phyloP scores from a whole-genome alignment of 1,140 invertebrate species.

The Nymphalis io region DNA sequence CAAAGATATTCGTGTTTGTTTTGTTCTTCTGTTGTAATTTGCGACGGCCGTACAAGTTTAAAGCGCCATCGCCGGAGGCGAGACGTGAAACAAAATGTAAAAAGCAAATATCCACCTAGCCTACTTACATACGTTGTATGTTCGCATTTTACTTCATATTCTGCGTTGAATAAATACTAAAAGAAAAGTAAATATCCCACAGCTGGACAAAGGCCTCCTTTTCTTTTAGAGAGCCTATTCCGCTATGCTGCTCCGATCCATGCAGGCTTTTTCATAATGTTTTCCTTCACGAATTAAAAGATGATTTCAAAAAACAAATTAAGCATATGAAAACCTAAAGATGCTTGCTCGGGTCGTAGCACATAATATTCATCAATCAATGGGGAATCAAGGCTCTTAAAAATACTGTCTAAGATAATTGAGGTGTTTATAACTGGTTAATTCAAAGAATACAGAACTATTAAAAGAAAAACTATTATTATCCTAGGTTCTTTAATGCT shows the following conservation, averaged over 20 bases:
- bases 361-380: too few relatives aligned
- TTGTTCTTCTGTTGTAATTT: slow-evolving; percentile 34
- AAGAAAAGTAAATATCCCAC: neutral
- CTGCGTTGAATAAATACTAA: neutral
- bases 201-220: neutral
- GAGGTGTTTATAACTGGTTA: too few relatives aligned
- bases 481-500: too few relatives aligned
- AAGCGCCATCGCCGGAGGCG: slow-evolving; percentile 33
- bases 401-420: too few relatives aligned
- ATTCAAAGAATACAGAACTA: too few relatives aligned
- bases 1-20: slow-evolving; percentile 35
- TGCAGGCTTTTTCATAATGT: neutral
- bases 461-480: too few relatives aligned
- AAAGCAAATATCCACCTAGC: slow-evolving; percentile 27
- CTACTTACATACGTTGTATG: slow-evolving; percentile 6
- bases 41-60: slow-evolving; percentile 33
- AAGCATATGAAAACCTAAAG: too few relatives aligned
- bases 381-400: too few relatives aligned
- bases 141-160: neutral
- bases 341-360: too few relatives aligned
- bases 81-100: slow-evolving; percentile 34
- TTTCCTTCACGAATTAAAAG: too few relatives aligned
- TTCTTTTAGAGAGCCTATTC: neutral
- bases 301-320: too few relatives aligned
- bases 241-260: too few relatives aligned